Percentiles rank a stretch among this genome's conserved stretches.
These are phyloP conservation scores for Petromus typicus DNA, from an alignment of 2,113 vertebrate species.

Conservation along the genomic window DNA sequence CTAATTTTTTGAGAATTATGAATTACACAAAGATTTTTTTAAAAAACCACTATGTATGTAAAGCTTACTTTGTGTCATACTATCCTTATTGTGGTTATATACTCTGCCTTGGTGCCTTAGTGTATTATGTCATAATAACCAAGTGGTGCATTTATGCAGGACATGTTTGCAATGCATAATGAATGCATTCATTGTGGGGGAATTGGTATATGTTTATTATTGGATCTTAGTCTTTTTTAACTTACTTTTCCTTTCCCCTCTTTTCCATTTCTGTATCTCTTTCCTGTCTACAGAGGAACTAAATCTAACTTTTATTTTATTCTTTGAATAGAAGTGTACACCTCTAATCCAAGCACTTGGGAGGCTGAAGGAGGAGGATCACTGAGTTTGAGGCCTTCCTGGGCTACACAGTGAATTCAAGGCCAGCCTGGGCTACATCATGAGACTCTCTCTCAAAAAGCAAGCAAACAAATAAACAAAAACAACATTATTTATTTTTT, in stretches of 20 bases:
- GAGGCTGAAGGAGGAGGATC: no score
- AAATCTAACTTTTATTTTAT: not conserved
- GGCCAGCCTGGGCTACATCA: no score
- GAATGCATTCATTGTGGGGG: not conserved
- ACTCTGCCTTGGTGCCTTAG: not conserved
- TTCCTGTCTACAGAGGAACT: not conserved
- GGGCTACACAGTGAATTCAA: no score
- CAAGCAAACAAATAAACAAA: no score
- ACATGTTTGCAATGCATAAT: not conserved
- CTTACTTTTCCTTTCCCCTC: not conserved
- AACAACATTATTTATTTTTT: not conserved
- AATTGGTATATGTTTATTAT: not conserved
- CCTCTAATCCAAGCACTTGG: no score
- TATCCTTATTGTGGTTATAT: constrained; percentile 4
- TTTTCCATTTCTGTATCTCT: not conserved
- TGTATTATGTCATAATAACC: not conserved
- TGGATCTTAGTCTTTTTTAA: not conserved
- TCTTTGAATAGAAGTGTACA: not conserved
- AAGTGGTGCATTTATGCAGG: not conserved
- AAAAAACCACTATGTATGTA: not conserved
- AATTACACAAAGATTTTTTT: not conserved
- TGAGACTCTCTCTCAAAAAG: no score
- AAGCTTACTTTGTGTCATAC: not conserved
- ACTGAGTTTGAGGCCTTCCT: no score
- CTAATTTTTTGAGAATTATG: constrained; percentile 17